phyloP scores from a whole-genome alignment of 2,888 invertebrate genomes.

The Drosophila greeni region DNA sequence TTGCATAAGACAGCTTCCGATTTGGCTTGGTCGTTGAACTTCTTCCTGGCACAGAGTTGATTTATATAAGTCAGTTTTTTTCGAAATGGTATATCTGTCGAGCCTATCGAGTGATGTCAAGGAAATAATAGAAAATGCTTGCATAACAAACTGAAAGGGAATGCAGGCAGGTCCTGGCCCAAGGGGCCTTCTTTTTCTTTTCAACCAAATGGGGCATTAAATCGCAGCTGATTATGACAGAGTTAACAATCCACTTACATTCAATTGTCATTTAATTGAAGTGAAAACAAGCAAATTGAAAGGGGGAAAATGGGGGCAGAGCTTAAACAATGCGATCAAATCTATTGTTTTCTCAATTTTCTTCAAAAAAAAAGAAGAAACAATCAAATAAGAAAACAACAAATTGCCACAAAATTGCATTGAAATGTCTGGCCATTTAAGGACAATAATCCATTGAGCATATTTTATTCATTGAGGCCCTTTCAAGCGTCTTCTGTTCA shows the following conservation, averaged over 20 bases:
- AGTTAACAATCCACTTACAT: slow-evolving; percentile 11
- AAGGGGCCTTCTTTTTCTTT: neutral
- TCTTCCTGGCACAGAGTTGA: neutral
- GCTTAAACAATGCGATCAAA: slow-evolving; percentile 17
- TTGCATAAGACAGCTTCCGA: slow-evolving; percentile 13
- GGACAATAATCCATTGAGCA: slow-evolving; percentile 19
- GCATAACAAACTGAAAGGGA: neutral
- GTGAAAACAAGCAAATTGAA: slow-evolving; percentile 13
- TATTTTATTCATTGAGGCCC: slow-evolving; percentile 17
- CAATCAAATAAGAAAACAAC: neutral
- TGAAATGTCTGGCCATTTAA: slow-evolving; percentile 9
- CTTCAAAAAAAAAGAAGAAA: neutral
- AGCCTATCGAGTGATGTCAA: neutral
- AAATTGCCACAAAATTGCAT: slow-evolving; percentile 7
- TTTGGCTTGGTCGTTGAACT: slow-evolving; percentile 21
- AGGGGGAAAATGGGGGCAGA: slow-evolving; percentile 5
- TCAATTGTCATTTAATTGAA: slow-evolving; percentile 19
- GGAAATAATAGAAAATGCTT: neutral
- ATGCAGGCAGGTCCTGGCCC: neutral
- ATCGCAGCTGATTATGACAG: slow-evolving; percentile 5
- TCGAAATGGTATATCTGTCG: neutral
- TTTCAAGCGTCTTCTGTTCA: slow-evolving; percentile 9
- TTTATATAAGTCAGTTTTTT: neutral
- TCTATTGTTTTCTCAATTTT: slow-evolving; percentile 14
- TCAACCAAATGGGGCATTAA: slow-evolving; percentile 1